Base-by-base conservation (phyloP, 2,888 invertebrate species). In the Glaucopsyche alexis region DNA sequence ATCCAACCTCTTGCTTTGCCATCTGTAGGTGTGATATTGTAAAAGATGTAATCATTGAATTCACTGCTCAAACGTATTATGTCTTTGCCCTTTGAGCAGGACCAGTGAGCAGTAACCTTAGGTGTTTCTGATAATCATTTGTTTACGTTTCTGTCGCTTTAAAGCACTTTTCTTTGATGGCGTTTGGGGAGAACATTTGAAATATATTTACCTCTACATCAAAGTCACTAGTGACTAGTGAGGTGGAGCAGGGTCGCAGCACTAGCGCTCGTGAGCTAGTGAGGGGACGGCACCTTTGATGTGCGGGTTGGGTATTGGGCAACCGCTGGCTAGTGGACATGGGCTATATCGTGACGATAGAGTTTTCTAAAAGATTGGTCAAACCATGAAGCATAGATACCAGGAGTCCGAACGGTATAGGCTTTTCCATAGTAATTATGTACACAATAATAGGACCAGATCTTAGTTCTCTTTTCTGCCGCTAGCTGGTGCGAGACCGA, bases 271-370 rank as follows among this genome's bases (percentile, higher is more conserved):
- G 14, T 13, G 14, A 40, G 65, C 65, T 40, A 40, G 29, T 65
- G 65, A 64, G 64, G 38, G 64, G 65, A 29, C 65, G 65, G 6
- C 50, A 29, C 65, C 65, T 65, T 65, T 65, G 65, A 65, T 65
- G 65, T 65, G n/a, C 19, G 19, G 29, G 29, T 29, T 29, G 29
- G 29, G 29, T 4, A 29, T 55, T 55, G 55, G 55, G 19, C 55
- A 55, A 55, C 55, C 55, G 16, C 55, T 55, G 55, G 55, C 55
- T 55, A 55, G 55, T 55, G 55, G 55, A 55, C 55, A 19, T 16
- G 16, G 55, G 55, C 19, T 16, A 55, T 16, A 16, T 8, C 4
- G 55, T 55, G 19, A 55, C 55, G 55, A 55, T 55, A 19, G 19
- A 19, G 16, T 55, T 9, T 11, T 4, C 1, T 55, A 1, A 29